Evolutionary conservation across 1,140 invertebrate species (phyloP).

Genomic region (Drepana arcuata): DNA sequence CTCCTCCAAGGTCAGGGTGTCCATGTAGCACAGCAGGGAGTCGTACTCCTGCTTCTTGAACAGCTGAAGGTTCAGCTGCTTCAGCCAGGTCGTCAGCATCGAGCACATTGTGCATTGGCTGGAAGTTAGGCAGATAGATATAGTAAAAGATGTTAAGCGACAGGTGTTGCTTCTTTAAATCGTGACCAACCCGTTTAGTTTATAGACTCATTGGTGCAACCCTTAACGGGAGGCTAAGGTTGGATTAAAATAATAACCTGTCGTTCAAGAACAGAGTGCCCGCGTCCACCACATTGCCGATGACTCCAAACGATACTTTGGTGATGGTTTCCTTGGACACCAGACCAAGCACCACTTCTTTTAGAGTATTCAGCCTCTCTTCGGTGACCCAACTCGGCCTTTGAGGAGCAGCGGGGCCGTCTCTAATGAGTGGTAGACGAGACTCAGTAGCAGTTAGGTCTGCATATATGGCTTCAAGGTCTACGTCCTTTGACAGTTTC

Average conservation of each 20-base stretch:
- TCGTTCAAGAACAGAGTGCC: constrained; percentile 51
- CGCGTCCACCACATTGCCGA: constrained; percentile 52
- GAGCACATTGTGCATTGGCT: constrained; percentile 51
- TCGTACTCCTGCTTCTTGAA: constrained; percentile 67
- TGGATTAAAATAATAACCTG: constrained; percentile 44
- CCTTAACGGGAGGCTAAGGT: too few species aligned
- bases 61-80: constrained; percentile 63
- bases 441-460: constrained; percentile 30
- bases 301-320: constrained; percentile 45
- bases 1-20: constrained; percentile 32
- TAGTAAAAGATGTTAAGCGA: too few species aligned
- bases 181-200: too few species aligned
- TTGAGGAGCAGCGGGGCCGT: constrained; percentile 28
- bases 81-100: constrained; percentile 58
- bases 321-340: constrained; percentile 44
- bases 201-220: too few species aligned
- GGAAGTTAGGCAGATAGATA: too few species aligned
- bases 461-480: constrained; percentile 27
- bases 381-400: constrained; percentile 48
- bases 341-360: constrained; percentile 21
- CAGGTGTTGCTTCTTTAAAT: too few species aligned
- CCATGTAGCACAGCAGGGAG: constrained; percentile 47
- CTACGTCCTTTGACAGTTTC: constrained; percentile 33
- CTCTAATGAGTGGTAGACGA: constrained; percentile 25
- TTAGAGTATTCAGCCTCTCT: constrained; percentile 28